Evolutionary conservation across 2,888 invertebrate species (phyloP).

Genomic region (Balanococcus diminutus): DNA sequence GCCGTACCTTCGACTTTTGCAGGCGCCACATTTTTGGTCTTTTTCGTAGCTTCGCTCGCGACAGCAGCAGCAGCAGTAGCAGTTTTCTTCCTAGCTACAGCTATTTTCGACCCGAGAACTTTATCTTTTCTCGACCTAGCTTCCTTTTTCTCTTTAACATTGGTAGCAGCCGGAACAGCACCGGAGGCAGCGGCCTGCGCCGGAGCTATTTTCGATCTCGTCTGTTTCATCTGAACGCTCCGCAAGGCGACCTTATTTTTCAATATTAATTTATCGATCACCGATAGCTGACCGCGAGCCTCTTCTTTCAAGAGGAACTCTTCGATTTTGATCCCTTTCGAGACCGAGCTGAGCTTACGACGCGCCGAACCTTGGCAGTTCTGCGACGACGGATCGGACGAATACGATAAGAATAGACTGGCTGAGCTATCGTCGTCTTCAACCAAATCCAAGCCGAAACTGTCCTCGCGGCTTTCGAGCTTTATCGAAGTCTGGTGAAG

Average conservation of each 20-base stretch:
- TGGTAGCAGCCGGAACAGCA: not conserved
- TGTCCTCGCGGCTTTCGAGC: not conserved
- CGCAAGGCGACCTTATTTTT: slow-evolving; percentile 34
- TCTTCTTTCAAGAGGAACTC: slow-evolving; percentile 18
- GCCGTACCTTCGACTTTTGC: not conserved
- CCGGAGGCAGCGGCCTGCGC: not conserved
- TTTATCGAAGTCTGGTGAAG: not conserved
- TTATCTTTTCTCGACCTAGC: not conserved
- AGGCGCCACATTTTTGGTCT: not conserved
- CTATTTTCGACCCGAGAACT: not conserved
- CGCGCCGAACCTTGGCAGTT: slow-evolving; percentile 28
- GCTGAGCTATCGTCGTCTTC: not conserved
- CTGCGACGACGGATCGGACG: not conserved
- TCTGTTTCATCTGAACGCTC: slow-evolving; percentile 40
- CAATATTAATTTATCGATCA: slow-evolving; percentile 46
- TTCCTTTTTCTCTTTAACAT: not conserved
- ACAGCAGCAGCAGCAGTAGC: not conserved
- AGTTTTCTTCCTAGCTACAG: not conserved
- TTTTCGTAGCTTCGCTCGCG: not conserved
- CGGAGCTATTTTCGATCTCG: not conserved
- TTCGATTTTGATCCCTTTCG: slow-evolving; percentile 35
- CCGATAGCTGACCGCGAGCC: not conserved
- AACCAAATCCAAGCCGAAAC: not conserved
- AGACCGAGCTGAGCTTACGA: slow-evolving; percentile 24
- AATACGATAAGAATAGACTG: not conserved